Base-by-base conservation (phyloP, 2,888 invertebrate species). In the Acrobeloides nanus region DNA sequence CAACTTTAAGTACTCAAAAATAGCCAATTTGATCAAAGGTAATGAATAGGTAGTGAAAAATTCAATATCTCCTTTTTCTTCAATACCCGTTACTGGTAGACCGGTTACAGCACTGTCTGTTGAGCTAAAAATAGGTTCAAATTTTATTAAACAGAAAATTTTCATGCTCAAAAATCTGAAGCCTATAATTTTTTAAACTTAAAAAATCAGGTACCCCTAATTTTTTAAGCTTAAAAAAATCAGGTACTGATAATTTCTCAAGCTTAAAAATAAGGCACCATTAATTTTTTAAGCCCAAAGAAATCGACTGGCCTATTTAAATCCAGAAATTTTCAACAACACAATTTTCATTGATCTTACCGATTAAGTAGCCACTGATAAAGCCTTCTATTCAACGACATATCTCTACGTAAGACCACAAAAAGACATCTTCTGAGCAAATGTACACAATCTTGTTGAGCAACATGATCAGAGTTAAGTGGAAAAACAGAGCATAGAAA, bases 371-470 rank as follows among this genome's bases (percentile, higher is more conserved):
- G 77, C 88, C 88, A 89, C 0, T 85, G 84, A 75, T 85, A 87
- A 25, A 89, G 77, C 26, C 88, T 81, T 58, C 85, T 81, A 74
- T 89, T 89, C 12, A 89, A 79, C 24, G 87, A 88, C 85, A 88
- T 88, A 73, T 89, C 89, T 52, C 89, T 78, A 34, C 88, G 78
- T 39, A 89, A 76, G 55, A 89, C 84, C 2, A 80, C 78, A 53
- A 76, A 76, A 42, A 88, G 76, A 23, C 64, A 66, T 21, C 64
- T 55, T 18, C 61, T 57, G 24, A 66, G 56, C 15, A 72, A 48
- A 44, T 70, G 63, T 4, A 71, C 63, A 41, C 65, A 57, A 37
- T 71, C 66, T 3, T 53, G 51, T 18, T 58, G 51, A 2, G 62
- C 55, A 35, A 69, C 52, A 38, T 58, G 78, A 68, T 85, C 84